A percentile compares a stretch with the other conserved stretches of the same genome.
Evolutionary conservation across 2,797 vertebrate genomes (phyloP).

Genomic region (Alfaro cultratus): DNA sequence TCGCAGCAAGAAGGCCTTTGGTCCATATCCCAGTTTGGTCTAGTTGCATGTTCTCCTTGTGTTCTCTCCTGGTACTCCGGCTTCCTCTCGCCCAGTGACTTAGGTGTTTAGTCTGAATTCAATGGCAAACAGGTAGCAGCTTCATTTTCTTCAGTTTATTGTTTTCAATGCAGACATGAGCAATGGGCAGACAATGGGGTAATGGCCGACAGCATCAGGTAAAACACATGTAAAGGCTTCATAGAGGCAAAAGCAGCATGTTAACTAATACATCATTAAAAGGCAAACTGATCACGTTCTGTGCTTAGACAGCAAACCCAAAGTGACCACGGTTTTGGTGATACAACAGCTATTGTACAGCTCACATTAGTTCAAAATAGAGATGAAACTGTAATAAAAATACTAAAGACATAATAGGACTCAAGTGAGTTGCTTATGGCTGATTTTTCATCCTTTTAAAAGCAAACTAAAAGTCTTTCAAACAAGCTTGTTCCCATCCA

Average conservation of each 20-base stretch:
- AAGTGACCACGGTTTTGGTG: conserved; percentile 42
- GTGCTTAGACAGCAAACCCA: conserved; percentile 26
- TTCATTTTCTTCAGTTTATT: not conserved
- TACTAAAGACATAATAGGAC: conserved; percentile 37
- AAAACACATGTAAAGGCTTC: conserved; percentile 56
- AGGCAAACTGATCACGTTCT: conserved; percentile 55
- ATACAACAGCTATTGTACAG: conserved; percentile 40
- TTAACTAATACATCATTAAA: conserved; percentile 45
- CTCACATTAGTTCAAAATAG: conserved; percentile 37
- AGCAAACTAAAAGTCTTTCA: not conserved
- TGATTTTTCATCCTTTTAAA: conserved; percentile 58
- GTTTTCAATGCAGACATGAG: conserved; percentile 25
- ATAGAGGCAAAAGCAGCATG: conserved; percentile 67
- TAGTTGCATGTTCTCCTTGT: too few relatives aligned
- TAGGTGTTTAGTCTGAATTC: not conserved
- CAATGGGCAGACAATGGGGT: conserved; percentile 24
- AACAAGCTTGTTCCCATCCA: conserved; percentile 16
- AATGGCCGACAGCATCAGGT: conserved; percentile 45
- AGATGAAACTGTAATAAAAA: conserved; percentile 49
- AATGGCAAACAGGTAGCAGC: conserved; percentile 18
- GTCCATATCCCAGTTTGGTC: too few relatives aligned
- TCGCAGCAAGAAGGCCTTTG: too few relatives aligned
- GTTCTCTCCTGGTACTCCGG: too few relatives aligned
- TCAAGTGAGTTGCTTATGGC: conserved; percentile 59
- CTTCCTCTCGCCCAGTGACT: too few relatives aligned